Evolutionary conservation across 2,888 invertebrate species (phyloP).

Genomic region (Synanthedon andrenaeformis): DNA sequence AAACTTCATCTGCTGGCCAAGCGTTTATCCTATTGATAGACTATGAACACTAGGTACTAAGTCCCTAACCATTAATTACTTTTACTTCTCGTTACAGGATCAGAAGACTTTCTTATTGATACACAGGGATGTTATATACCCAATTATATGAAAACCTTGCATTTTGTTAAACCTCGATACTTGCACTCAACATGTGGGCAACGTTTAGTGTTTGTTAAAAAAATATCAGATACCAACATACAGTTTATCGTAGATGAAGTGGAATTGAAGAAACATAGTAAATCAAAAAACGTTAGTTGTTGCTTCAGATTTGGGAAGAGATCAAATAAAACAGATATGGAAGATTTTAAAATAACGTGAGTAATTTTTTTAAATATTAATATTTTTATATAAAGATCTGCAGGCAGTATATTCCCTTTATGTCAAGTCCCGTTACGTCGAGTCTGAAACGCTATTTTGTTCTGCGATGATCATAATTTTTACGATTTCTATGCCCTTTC

Average conservation of each 20-base stretch:
- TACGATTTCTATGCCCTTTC: too few relatives aligned
- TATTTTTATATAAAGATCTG: too few relatives aligned
- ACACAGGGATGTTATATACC: slow-evolving; percentile 41
- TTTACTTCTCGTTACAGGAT: slow-evolving; percentile 6
- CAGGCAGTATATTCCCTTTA: too few relatives aligned
- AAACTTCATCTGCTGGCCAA: too few relatives aligned
- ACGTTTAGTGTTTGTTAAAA: slow-evolving; percentile 26
- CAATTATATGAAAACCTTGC: slow-evolving; percentile 26
- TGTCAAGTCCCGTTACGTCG: too few relatives aligned
- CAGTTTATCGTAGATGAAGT: slow-evolving; percentile 21
- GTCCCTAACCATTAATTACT: too few relatives aligned
- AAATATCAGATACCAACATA: slow-evolving; percentile 15
- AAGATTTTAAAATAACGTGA: slow-evolving; percentile 26
- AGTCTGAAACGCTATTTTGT: too few relatives aligned
- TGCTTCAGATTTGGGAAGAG: slow-evolving; percentile 29
- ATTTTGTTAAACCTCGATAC: slow-evolving; percentile 14
- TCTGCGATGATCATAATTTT: too few relatives aligned
- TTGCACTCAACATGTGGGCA: slow-evolving; percentile 19
- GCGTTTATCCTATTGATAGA: too few relatives aligned
- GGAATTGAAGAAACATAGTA: slow-evolving; percentile 16
- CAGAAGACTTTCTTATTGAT: slow-evolving; percentile 26
- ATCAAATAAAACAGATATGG: slow-evolving; percentile 13
- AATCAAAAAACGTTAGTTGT: slow-evolving; percentile 17
- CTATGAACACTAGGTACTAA: too few relatives aligned
- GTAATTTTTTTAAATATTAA: slow-evolving; percentile 2